A percentile compares a stretch with the other conserved stretches of the same genome.
phyloP scores from a whole-genome alignment of 2,888 invertebrate species.

The Eupithecia abbreviata region DNA sequence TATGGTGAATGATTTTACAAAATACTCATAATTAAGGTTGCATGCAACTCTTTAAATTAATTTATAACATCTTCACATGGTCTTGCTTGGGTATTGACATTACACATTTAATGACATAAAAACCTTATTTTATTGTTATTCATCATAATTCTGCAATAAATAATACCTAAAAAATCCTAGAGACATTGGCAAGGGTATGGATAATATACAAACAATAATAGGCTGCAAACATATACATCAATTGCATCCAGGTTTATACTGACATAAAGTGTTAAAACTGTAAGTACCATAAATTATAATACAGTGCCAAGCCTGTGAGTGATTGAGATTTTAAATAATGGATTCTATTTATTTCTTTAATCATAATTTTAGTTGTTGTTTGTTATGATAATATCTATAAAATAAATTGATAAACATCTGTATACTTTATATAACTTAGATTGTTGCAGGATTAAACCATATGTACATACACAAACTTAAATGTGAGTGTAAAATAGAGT shows the following conservation, averaged over 20 bases:
- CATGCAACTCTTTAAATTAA: neutral
- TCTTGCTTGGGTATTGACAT: neutral
- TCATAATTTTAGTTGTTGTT: neutral
- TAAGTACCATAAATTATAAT: neutral
- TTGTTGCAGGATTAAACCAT: neutral
- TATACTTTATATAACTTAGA: neutral
- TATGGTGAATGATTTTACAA: slow-evolving; percentile 35
- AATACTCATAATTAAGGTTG: slow-evolving; percentile 12
- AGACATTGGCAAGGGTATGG: neutral
- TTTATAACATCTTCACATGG: neutral
- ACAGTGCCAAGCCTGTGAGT: neutral
- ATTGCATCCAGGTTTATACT: neutral
- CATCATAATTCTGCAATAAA: neutral
- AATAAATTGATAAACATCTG: neutral
- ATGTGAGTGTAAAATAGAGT: neutral
- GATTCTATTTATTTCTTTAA: neutral
- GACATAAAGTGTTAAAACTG: neutral
- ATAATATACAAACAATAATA: neutral
- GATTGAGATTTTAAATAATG: neutral
- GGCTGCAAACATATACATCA: neutral
- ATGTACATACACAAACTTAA: neutral
- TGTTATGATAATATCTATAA: neutral
- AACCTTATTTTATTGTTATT: neutral
- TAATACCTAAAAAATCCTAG: neutral
- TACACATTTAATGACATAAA: slow-evolving; percentile 3